Conservation (phyloP, 2,888 invertebrate genomes). For the Oxycera nigricornis region DNA sequence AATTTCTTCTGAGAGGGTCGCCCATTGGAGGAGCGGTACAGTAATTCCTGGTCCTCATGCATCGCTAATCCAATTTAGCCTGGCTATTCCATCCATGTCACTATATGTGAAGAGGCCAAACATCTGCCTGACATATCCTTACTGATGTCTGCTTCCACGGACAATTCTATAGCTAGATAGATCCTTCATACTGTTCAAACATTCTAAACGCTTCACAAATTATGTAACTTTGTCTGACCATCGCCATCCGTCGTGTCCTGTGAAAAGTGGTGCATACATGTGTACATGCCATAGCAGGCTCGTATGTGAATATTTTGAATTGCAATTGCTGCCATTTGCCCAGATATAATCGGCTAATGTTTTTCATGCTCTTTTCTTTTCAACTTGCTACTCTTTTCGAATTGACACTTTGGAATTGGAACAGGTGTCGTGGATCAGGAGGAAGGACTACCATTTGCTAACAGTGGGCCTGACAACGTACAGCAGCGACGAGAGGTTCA, state of each 20-base stretch:
- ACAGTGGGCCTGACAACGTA: slow-evolving; percentile 88
- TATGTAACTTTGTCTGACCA: too few relatives aligned
- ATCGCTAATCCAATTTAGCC: not conserved
- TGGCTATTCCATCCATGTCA: not conserved
- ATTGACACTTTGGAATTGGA: slow-evolving; percentile 15
- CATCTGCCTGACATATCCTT: not conserved
- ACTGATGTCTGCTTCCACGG: not conserved
- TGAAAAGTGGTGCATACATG: too few relatives aligned
- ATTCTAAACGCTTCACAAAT: not conserved
- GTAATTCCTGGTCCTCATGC: not conserved
- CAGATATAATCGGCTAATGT: not conserved
- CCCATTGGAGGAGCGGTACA: not conserved
- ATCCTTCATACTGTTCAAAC: not conserved
- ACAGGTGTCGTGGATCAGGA: slow-evolving; percentile 85
- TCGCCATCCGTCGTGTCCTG: too few relatives aligned
- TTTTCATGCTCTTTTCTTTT: not conserved
- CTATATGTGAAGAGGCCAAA: not conserved
- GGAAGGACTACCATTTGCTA: slow-evolving; percentile 83
- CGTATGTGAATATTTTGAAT: not conserved
- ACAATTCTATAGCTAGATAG: not conserved
- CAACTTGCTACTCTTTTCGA: not conserved
- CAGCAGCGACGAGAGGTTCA: slow-evolving; percentile 87
- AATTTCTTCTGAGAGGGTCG: slow-evolving; percentile 7
- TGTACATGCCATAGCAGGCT: not conserved
- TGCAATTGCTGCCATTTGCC: not conserved